Percentiles rank a stretch among this genome's conserved stretches.
Evolutionary conservation across 2,888 invertebrate genomes (phyloP).

Genomic region (Phaonia tiefii): DNA sequence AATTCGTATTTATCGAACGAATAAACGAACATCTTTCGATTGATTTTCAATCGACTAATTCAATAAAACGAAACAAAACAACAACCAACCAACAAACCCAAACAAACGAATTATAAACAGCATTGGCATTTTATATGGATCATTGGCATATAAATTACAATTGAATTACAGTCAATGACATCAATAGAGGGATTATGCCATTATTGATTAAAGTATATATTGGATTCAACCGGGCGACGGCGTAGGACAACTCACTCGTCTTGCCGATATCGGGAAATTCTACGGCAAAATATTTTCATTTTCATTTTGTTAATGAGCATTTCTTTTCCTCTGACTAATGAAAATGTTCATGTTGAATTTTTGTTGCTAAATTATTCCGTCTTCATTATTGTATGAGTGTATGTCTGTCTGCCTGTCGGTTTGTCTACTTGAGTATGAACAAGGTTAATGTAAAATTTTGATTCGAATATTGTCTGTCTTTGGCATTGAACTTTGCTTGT

Average conservation of each 20-base stretch:
- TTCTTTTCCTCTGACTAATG: constrained; percentile 40
- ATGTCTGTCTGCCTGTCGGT: constrained; percentile 30
- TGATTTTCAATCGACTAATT: constrained; percentile 4
- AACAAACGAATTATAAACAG: too few relatives aligned
- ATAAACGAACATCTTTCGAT: constrained; percentile 39
- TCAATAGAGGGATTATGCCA: constrained; percentile 36
- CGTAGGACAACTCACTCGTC: background rate
- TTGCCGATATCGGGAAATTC: constrained; percentile 37
- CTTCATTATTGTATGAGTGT: background rate
- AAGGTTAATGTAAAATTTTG: constrained; percentile 63
- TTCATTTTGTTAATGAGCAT: constrained; percentile 1
- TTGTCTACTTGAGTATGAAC: background rate
- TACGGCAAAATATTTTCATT: background rate
- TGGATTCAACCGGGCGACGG: too few relatives aligned
- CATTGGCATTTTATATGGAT: constrained; percentile 18
- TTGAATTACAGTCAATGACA: constrained; percentile 20
- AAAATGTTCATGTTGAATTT: constrained; percentile 11
- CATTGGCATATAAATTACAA: constrained; percentile 14
- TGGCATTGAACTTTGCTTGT: constrained; percentile 62
- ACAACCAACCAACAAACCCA: background rate
- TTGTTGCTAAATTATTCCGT: background rate
- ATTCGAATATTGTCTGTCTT: constrained; percentile 44
- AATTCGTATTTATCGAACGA: background rate
- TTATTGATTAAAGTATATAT: constrained; percentile 43
- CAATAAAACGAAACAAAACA: constrained; percentile 17